Percentiles rank a stretch among this genome's conserved stretches.
Evolutionary conservation across 2,888 invertebrate genomes (phyloP).

Genomic region (Pyrocoelia pectoralis): DNA sequence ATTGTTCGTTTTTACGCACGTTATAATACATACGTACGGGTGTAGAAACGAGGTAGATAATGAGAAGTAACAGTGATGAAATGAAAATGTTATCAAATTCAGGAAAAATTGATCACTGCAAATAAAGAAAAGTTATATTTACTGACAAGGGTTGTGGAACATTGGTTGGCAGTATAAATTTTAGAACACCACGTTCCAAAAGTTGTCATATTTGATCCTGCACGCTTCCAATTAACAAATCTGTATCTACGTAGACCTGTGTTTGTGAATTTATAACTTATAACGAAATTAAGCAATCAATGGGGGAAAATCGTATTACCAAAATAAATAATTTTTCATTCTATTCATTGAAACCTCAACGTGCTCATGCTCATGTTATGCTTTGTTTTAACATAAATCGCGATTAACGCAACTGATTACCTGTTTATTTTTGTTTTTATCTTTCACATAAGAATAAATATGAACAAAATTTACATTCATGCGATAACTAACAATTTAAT

Average conservation of each 20-base stretch:
- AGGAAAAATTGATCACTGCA: slow-evolving; percentile 10
- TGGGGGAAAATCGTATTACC: background rate
- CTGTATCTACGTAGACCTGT: slow-evolving; percentile 2
- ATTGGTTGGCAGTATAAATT: slow-evolving; percentile 13
- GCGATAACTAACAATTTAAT: too few species aligned
- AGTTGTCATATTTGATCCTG: slow-evolving; percentile 13
- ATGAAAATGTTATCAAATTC: slow-evolving; percentile 13
- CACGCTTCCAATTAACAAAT: slow-evolving; percentile 12
- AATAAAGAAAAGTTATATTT: slow-evolving; percentile 14
- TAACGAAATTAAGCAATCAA: background rate
- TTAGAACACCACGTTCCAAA: slow-evolving; percentile 9
- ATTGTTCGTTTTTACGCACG: too few species aligned
- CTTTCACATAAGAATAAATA: too few species aligned
- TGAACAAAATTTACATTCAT: too few species aligned
- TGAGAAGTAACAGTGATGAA: slow-evolving; percentile 8
- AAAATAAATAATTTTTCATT: background rate
- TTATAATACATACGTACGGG: background rate
- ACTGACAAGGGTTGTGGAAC: slow-evolving; percentile 14
- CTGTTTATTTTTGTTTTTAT: too few species aligned
- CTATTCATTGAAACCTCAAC: too few species aligned
- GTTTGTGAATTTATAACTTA: slow-evolving; percentile 9
- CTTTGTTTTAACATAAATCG: too few species aligned
- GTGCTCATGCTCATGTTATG: too few species aligned
- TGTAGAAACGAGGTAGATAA: background rate
- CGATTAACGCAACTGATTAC: too few species aligned